These are phyloP conservation scores for Loris lydekkerianus DNA, from an alignment of 2,797 vertebrate genomes.

Conservation along the genomic window DNA sequence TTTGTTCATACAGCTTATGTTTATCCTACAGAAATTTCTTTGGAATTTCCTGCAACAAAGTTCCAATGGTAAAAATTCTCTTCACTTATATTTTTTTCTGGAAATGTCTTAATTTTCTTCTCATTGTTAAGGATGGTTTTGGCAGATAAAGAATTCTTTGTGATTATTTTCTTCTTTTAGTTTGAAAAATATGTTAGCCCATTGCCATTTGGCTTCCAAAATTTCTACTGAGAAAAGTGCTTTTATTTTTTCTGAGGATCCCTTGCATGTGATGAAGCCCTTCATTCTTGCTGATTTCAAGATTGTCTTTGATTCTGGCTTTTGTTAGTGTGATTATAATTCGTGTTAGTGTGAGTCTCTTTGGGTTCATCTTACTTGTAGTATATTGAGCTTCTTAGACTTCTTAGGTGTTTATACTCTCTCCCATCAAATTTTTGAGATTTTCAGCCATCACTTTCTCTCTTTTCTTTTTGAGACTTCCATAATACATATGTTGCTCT, in stretches of 20 bases:
- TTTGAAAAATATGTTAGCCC: background rate
- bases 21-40: background rate
- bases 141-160: background rate
- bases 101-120: background rate
- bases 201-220: background rate
- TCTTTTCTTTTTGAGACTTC: background rate
- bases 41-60: background rate
- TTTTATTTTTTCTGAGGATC: background rate
- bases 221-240: background rate
- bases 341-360: background rate
- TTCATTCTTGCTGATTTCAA: background rate
- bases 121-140: background rate
- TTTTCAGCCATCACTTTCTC: background rate
- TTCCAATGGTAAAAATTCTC: background rate
- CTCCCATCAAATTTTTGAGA: background rate
- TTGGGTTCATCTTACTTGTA: background rate
- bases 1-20: background rate
- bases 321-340: background rate
- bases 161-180: background rate
- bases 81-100: background rate
- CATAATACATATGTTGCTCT: background rate
- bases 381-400: too few species aligned
- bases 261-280: background rate
- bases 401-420: too few species aligned
- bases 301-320: background rate